These are phyloP conservation scores for Armadillidium nasatum DNA, from an alignment of 1,140 invertebrate species.

Conservation along the genomic window DNA sequence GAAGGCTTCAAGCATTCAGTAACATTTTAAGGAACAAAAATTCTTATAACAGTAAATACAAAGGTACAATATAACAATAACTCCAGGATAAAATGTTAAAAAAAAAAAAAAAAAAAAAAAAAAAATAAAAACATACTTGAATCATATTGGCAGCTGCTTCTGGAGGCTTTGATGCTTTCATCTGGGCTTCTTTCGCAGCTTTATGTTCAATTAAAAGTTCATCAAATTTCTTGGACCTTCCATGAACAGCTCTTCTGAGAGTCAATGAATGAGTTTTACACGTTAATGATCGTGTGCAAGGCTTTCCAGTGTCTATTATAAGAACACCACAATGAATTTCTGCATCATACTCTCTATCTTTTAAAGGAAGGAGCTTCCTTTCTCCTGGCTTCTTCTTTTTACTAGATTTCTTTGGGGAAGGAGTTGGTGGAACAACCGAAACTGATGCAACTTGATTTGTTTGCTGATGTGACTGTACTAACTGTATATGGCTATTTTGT, in stretches of 20 bases:
- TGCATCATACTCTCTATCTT: slow-evolving; percentile 69
- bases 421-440: slow-evolving; percentile 25
- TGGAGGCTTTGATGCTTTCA: slow-evolving; percentile 34
- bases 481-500: neutral
- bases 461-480: slow-evolving; percentile 26
- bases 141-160: slow-evolving; percentile 32
- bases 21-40: no score
- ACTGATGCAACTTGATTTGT: slow-evolving; percentile 33
- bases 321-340: slow-evolving; percentile 75
- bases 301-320: slow-evolving; percentile 62
- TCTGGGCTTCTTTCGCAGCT: slow-evolving; percentile 58
- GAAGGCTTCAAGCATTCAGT: neutral
- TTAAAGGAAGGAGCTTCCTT: slow-evolving; percentile 55
- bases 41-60: no score
- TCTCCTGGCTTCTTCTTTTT: slow-evolving; percentile 47
- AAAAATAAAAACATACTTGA: slow-evolving; percentile 24
- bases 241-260: slow-evolving; percentile 64
- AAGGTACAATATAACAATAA: no score
- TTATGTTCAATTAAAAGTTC: slow-evolving; percentile 70
- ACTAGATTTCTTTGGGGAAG: slow-evolving; percentile 44
- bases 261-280: slow-evolving; percentile 78
- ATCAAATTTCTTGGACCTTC: slow-evolving; percentile 71
- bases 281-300: slow-evolving; percentile 73
- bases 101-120: neutral
- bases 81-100: neutral